Evolutionary conservation across 2,113 vertebrate genomes (phyloP).

Genomic region (Forbesichthys agassizii): DNA sequence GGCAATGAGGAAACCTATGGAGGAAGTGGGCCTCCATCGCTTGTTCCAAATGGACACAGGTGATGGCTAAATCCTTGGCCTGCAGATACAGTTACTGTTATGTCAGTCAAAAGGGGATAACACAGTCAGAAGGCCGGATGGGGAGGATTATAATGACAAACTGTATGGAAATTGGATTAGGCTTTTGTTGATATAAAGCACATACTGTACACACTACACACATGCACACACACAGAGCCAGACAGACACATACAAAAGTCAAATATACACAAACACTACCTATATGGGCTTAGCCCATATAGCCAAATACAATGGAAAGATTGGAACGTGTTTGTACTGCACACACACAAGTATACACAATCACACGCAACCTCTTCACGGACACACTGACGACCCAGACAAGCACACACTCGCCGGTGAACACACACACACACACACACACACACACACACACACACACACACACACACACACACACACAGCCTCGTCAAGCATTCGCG

Average conservation of each 20-base stretch:
- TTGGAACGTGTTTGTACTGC: no score
- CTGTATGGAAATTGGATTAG: no score
- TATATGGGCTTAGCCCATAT: no score
- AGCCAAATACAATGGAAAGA: no score
- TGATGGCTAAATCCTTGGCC: conserved; percentile 48
- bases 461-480: background rate
- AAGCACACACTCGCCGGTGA: background rate
- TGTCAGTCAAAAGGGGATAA: conserved; percentile 3
- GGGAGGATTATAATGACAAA: no score
- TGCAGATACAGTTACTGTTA: conserved; percentile 44
- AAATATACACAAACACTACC: background rate
- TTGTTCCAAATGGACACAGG: conserved; percentile 54
- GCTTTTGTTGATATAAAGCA: no score
- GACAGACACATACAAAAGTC: background rate
- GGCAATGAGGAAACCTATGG: conserved; percentile 56
- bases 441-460: background rate
- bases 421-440: conserved; percentile 6
- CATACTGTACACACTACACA: background rate
- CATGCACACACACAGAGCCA: background rate
- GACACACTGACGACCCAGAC: background rate
- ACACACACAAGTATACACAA: background rate
- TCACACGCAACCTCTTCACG: background rate
- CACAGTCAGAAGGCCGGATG: no score
- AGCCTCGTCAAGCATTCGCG: conserved; percentile 54
- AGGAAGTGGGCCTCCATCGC: conserved; percentile 44